Evolutionary conservation across 1,140 invertebrate genomes (phyloP), one percentile per base, ranked within the genome.

Genomic region (Liolophura sinensis): DNA sequence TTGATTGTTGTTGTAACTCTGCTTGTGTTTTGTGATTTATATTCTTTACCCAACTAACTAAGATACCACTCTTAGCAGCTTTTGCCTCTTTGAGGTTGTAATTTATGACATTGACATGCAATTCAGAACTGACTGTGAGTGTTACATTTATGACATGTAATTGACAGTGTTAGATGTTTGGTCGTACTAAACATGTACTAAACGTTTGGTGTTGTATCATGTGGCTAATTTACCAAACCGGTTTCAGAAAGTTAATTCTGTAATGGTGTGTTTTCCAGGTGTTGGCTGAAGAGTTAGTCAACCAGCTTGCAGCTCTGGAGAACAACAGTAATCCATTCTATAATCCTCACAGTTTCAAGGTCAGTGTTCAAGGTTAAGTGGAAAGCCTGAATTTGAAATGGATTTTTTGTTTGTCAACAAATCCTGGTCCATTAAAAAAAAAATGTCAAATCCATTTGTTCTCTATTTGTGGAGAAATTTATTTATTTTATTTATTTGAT

Each of bases 321-420:
- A 80, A 78, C 51, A 79, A 78, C 68, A 68, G 61, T 18, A 74
- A 82, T 62, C 78, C 77, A 16, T 80, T 73, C 67, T 82, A 82
- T 65, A 74, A 67, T 55, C 77, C 78, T 52, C 62, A 70, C 12
- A 63, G 62, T 24, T 82, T 79, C 59, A 54, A 78, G 56, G 80
- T 82, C 68, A 71, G 69, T 64, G 27, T n/a, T 49, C 31, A 40
- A 40, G 31, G 31, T 40, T 9, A 40, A 40, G 31, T 3, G 3
- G 31, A 40, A 40, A 40, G 3, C 9, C 31, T 40, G 31, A 9
- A 40, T 40, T 40, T 40, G 31, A 40, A 40, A 40, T 40, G 3
- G 9, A 40, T 40, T 5, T 40, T 9, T 40, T 40, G 3, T 40
- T 40, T 40, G 31, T 3, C 31, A 40, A 40, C 31, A 5, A 9